A percentile compares a stretch with the other conserved stretches of the same genome.
Evolutionary conservation across 2,888 invertebrate genomes (phyloP).

Genomic region (Drosophila flavopinicola): DNA sequence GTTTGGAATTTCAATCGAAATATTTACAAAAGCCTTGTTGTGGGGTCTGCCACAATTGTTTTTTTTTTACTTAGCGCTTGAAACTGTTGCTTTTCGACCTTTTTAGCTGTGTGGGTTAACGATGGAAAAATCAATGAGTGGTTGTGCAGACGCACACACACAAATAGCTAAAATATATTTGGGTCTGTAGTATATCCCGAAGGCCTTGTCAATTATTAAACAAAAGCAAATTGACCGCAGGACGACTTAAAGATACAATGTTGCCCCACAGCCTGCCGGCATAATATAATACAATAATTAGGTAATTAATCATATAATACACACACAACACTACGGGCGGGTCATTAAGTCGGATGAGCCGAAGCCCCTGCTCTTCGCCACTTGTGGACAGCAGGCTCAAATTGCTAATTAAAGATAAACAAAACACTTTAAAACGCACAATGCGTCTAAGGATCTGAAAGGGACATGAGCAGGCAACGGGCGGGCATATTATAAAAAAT

Average conservation of each 20-base stretch:
- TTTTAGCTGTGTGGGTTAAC: conserved; percentile 8
- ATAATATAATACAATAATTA: conserved; percentile 65
- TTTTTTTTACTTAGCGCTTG: conserved; percentile 12
- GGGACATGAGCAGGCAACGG: background rate
- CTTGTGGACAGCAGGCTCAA: conserved; percentile 23
- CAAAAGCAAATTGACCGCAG: conserved; percentile 48
- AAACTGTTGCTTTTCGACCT: conserved; percentile 57
- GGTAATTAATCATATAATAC: conserved; percentile 69
- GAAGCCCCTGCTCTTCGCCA: background rate
- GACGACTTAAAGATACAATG: conserved; percentile 42
- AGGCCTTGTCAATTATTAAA: conserved; percentile 51
- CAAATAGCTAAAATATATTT: conserved; percentile 1
- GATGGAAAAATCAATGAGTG: conserved; percentile 36
- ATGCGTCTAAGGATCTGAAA: conserved; percentile 15
- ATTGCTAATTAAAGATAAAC: conserved; percentile 71
- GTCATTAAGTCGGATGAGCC: conserved; percentile 58
- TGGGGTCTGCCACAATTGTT: conserved; percentile 30
- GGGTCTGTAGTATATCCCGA: background rate
- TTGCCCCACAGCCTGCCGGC: conserved; percentile 50
- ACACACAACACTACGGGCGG: conserved; percentile 33
- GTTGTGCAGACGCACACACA: background rate
- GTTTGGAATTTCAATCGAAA: conserved; percentile 52
- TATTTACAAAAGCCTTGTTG: conserved; percentile 40
- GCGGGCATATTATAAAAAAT: conserved; percentile 44
- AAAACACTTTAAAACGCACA: conserved; percentile 62